phyloP scores from a whole-genome alignment of 1,140 invertebrate genomes.

The Andrena cerasifolii region DNA sequence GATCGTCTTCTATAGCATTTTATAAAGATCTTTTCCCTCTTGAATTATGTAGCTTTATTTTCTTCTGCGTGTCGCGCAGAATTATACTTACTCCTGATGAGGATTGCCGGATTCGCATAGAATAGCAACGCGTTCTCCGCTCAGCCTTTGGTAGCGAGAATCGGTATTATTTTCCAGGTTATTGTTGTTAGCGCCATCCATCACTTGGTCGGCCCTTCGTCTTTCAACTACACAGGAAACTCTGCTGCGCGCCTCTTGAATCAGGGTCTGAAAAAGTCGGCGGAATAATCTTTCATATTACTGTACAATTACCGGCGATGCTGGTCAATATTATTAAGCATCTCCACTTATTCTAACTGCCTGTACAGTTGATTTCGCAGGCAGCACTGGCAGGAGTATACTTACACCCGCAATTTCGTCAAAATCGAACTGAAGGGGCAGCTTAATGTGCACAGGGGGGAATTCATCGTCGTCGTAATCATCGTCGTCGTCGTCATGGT shows the following conservation, averaged over 20 bases:
- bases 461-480: slow-evolving; percentile 84
- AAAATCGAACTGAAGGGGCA: slow-evolving; percentile 90
- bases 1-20: no score
- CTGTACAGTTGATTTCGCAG: neutral
- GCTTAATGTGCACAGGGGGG: slow-evolving; percentile 87
- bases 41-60: no score
- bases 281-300: neutral
- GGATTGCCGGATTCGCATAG: slow-evolving; percentile 91
- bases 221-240: slow-evolving; percentile 95
- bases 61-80: neutral
- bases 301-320: no score
- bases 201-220: slow-evolving; percentile 90
- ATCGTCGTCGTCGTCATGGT: slow-evolving; percentile 83
- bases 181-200: slow-evolving; percentile 85
- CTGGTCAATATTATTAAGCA: no score
- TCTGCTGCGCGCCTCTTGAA: slow-evolving; percentile 82
- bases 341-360: neutral
- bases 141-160: slow-evolving; percentile 88
- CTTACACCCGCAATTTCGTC: slow-evolving; percentile 89
- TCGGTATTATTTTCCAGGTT: slow-evolving; percentile 85
- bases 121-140: slow-evolving; percentile 92
- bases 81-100: slow-evolving; percentile 83
- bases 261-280: slow-evolving; percentile 68
- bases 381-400: neutral
- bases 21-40: no score